phyloP scores from a whole-genome alignment of 2,113 vertebrate genomes.

The Siphamia tubifer region DNA sequence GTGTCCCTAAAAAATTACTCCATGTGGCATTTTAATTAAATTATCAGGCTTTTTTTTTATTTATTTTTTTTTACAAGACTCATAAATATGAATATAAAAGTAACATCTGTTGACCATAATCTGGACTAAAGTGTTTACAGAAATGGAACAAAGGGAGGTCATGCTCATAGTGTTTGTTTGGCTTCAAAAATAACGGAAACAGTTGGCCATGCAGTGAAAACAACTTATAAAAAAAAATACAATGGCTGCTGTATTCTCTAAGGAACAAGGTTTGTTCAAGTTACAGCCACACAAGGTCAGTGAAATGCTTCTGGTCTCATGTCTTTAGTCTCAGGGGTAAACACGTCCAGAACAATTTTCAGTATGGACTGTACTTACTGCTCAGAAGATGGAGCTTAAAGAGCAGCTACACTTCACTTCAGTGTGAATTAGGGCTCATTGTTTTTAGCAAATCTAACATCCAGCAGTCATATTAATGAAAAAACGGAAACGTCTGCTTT shows the following conservation, averaged over 20 bases:
- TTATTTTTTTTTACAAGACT: too few relatives aligned
- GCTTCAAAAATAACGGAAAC: slow-evolving; percentile 54
- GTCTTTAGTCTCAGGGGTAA: slow-evolving; percentile 15
- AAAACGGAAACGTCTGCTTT: too few relatives aligned
- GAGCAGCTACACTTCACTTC: background rate
- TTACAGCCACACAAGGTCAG: slow-evolving; percentile 29
- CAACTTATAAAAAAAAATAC: slow-evolving; percentile 42
- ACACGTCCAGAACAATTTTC: background rate
- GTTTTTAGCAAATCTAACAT: too few relatives aligned
- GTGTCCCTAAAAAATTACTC: too few relatives aligned
- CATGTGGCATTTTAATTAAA: too few relatives aligned
- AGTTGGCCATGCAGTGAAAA: slow-evolving; percentile 24
- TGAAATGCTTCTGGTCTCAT: slow-evolving; percentile 16
- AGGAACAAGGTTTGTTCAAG: slow-evolving; percentile 21
- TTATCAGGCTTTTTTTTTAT: too few relatives aligned
- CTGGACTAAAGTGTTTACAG: background rate
- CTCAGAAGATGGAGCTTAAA: background rate
- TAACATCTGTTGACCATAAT: background rate
- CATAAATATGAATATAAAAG: too few relatives aligned
- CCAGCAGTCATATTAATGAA: too few relatives aligned
- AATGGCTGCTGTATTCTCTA: slow-evolving; percentile 44
- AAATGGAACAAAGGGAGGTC: slow-evolving; percentile 22
- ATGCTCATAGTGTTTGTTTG: slow-evolving; percentile 16
- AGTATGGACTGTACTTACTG: background rate
- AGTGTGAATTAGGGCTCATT: too few relatives aligned